Base-by-base conservation (phyloP, 2,888 invertebrate species). In the Lasioglossum vierecki region DNA sequence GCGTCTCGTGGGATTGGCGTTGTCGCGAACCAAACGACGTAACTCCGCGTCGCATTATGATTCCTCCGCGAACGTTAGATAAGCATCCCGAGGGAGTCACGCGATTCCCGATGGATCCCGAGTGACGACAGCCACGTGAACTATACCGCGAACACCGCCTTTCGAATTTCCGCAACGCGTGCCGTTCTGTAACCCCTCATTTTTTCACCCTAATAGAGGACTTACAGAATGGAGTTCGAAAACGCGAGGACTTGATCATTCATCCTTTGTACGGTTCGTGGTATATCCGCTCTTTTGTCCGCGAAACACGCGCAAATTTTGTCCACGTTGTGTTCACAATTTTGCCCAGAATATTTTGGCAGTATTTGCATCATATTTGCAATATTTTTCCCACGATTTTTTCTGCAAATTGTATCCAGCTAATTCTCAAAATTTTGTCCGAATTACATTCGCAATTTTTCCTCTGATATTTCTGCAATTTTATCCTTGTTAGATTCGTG, bases 21-120 rank as follows among this genome's bases (percentile, higher is more conserved):
- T 49, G 80, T 73, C 79, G 86, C 77, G 41, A 86, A 79, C 68
- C 57, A 39, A 41, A 39, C 60, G 41, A 46, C 39, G 66, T 35
- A 44, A 68, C 72, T 41, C 39, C 66, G 63, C 57, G 79, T 74
- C 70, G 66, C 80, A 85, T 89, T 89, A 89, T 76, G 76, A 68
- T 83, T 76, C 79, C 76, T 80, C 79, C n/a, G 72, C 57, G 82
- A 79, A 66, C 74, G 85, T 90, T 91, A 89, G 72, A 66, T 79
- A 88, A 88, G 78, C 71, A 66, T 90, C 89, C 89, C 84, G 76
- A 63, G 83, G 88, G 89, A 86, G 80, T 90, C 84, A 82, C 83
- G 84, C 77, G 82, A 90, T 26, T 85, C 89, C 84, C 84, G n/a
- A n/a, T 30, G 80, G 90, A 79, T 46, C 73, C 39, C 63, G 78